A percentile compares a stretch with the other conserved stretches of the same genome.
Conservation (phyloP, 2,797 vertebrate genomes). For the Euthynnus affinis region DNA sequence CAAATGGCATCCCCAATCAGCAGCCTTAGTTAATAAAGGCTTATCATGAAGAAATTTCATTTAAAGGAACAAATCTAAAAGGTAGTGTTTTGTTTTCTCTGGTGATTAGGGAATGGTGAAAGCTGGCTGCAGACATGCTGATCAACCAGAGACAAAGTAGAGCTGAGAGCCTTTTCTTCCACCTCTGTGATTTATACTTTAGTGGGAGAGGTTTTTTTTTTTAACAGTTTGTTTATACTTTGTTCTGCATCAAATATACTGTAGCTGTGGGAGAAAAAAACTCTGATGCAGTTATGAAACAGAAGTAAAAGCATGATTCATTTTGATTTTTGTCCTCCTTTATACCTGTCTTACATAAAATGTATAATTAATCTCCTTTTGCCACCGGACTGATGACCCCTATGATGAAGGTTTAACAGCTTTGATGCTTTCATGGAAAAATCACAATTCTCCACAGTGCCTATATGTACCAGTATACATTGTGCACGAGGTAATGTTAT, state of each 20-base stretch:
- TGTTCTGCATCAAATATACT: constrained; percentile 23
- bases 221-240: constrained; percentile 18
- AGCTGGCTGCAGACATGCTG: constrained; percentile 4
- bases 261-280: background rate
- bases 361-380: constrained; percentile 7
- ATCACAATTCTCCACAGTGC: no score
- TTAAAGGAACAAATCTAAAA: constrained; percentile 14
- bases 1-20: constrained; percentile 28
- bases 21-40: constrained; percentile 29
- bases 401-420: background rate
- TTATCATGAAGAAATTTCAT: constrained; percentile 18
- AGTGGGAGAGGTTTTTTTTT: constrained; percentile 12
- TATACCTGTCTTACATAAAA: background rate
- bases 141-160: constrained; percentile 33
- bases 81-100: constrained; percentile 41
- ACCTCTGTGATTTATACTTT: constrained; percentile 13
- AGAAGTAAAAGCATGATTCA: background rate
- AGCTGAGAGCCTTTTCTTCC: constrained; percentile 18
- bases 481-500: background rate
- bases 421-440: background rate
- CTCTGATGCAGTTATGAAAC: background rate
- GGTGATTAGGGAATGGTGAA: constrained; percentile 13
- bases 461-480: background rate
- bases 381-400: background rate
- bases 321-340: constrained; percentile 1